Base-by-base conservation (phyloP, 2,888 invertebrate species). In the Philereme transversata region DNA sequence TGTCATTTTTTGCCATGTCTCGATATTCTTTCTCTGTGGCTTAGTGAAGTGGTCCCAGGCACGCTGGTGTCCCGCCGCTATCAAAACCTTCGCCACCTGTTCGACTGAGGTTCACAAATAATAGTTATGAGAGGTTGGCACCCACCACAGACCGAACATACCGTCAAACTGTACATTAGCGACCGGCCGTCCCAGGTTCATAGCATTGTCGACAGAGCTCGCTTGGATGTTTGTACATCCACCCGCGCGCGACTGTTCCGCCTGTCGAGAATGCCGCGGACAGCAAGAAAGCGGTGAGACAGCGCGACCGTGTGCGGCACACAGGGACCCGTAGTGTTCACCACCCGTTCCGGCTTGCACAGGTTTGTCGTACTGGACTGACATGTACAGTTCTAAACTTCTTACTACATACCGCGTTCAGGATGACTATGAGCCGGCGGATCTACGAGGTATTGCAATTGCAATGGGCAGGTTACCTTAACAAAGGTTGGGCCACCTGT, bases 1-100 rank as follows among this genome's bases (percentile, higher is more conserved):
- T 66, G 97, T 96, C 94, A 98, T 97, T 94, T 97, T 98, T 94
- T 97, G 97, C 99, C 99, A 99, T 87, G 97, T 95, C 93, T 98
- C 98, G 93, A 99, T 97, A 94, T 98, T 98, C 96, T 99, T 99
- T 94, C 99, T 95, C 93, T 99, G 99, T 79, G 98, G 97, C 95
- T 99, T 99, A 93, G 98, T 98, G 96, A 99, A 99, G 96, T 99
- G 99, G 96, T 99, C 99, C 99, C 99, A 99, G 92, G 97, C 98
- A 93, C 98, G 98, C 95, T 99, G 98, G 94, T 98, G 98, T 93
- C 96, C 96, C 87, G 98, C 97, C 83, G 97, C 97, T 91, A 94
- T 94, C 95, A 99, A 98, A 93, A 99, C 97, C 95, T 97, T 97
- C 96, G 98, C 98, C 95, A 99, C 98, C 96, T 98, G 98, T 96